Percentiles rank a stretch among this genome's conserved stretches.
Evolutionary conservation across 30 jellyfish, hydroid and myxozoan species (phyloP).

Genomic region (Catostylus mosaicus): DNA sequence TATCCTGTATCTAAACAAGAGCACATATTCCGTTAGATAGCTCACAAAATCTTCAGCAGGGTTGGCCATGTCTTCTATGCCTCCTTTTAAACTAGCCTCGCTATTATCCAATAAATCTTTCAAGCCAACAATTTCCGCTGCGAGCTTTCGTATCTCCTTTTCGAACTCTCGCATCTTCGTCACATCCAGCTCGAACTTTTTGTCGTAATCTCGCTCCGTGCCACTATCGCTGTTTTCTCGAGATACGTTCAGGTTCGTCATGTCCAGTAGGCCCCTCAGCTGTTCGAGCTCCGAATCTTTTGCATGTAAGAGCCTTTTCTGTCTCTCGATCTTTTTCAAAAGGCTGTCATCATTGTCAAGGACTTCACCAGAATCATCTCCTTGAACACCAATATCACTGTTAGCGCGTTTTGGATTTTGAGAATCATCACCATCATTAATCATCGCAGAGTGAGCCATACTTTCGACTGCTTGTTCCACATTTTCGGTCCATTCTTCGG

Average conservation of each 20-base stretch:
- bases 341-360: not conserved
- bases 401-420: not conserved
- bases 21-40: slow-evolving; percentile 33
- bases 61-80: not conserved
- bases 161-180: not conserved
- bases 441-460: not conserved
- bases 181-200: not conserved
- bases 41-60: slow-evolving; percentile 27
- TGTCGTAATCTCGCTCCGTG: slow-evolving; percentile 1
- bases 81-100: not conserved
- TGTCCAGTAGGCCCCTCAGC: not conserved
- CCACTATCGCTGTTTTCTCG: slow-evolving; percentile 13
- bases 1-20: slow-evolving; percentile 28
- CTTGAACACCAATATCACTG: no score
- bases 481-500: no score
- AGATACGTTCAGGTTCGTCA: not conserved
- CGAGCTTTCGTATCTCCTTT: slow-evolving; percentile 6
- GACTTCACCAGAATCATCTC: not conserved
- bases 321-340: not conserved
- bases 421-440: not conserved
- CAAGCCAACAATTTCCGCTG: not conserved
- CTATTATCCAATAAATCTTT: not conserved
- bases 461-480: not conserved
- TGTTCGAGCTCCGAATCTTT: slow-evolving; percentile 13
- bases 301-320: not conserved